A percentile compares a stretch with the other conserved stretches of the same genome.
Conservation (phyloP, 2,888 invertebrate species). For the Calephelis perditalis region DNA sequence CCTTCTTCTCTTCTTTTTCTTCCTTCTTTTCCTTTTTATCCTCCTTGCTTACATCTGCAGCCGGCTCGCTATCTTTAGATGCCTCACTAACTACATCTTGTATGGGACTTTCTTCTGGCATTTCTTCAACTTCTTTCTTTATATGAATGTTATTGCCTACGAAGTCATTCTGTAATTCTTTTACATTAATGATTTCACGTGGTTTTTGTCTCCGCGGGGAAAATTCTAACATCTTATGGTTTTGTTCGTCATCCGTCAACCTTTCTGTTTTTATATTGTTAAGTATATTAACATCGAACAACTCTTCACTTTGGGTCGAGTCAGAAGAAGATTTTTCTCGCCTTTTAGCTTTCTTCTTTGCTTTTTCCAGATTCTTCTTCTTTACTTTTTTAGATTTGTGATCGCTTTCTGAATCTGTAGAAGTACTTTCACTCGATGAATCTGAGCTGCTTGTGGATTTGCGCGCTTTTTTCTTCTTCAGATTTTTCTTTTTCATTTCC, state of each 20-base stretch:
- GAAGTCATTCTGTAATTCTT: slow-evolving; percentile 66
- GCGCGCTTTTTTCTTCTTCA: slow-evolving; percentile 51
- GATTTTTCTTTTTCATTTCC: slow-evolving; percentile 48
- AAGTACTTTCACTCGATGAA: slow-evolving; percentile 36
- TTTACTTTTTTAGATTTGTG: slow-evolving; percentile 31
- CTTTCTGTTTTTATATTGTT: slow-evolving; percentile 69
- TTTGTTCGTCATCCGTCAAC: slow-evolving; percentile 58
- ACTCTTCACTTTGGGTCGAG: slow-evolving; percentile 49
- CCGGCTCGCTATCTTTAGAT: not conserved
- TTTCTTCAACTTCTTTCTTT: slow-evolving; percentile 46
- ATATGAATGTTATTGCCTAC: slow-evolving; percentile 58
- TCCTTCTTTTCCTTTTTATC: not conserved
- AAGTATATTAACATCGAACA: slow-evolving; percentile 62
- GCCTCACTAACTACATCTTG: not conserved
- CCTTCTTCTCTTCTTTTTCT: no score
- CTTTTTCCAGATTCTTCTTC: slow-evolving; percentile 32
- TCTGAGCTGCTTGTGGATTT: slow-evolving; percentile 40
- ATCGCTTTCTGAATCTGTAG: slow-evolving; percentile 37
- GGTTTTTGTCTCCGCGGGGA: slow-evolving; percentile 49
- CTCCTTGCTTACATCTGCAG: not conserved
- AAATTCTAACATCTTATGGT: slow-evolving; percentile 43
- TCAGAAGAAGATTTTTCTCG: slow-evolving; percentile 47
- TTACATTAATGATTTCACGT: slow-evolving; percentile 65
- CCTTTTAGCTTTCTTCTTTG: slow-evolving; percentile 36
- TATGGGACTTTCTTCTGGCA: not conserved